These are phyloP conservation scores for Istiophorus platypterus DNA, from an alignment of 2,113 vertebrate species.

Conservation along the genomic window DNA sequence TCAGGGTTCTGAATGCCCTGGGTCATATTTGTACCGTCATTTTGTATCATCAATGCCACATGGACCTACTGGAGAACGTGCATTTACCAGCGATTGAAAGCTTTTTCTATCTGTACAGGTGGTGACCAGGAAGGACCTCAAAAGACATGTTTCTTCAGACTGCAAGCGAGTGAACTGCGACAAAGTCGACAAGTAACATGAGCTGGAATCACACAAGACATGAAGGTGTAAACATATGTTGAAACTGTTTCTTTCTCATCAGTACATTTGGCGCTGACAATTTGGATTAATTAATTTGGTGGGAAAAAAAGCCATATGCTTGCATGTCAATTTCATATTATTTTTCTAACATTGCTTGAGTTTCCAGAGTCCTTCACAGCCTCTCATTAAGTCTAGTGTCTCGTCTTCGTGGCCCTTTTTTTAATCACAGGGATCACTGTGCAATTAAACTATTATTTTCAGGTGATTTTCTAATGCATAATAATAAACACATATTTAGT, in stretches of 20 bases:
- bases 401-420: constrained; percentile 42
- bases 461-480: constrained; percentile 19
- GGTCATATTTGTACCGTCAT: too few species aligned
- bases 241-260: neutral
- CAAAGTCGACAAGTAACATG: neutral
- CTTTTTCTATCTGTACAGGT: too few species aligned
- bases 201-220: too few species aligned
- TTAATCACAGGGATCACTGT: constrained; percentile 47
- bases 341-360: neutral
- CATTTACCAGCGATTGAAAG: too few species aligned
- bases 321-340: constrained; percentile 1
- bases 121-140: too few species aligned
- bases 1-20: neutral
- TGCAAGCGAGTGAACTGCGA: too few species aligned
- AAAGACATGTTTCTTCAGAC: too few species aligned
- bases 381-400: constrained; percentile 18
- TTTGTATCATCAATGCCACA: too few species aligned
- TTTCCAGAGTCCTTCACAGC: constrained; percentile 10
- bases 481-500: neutral
- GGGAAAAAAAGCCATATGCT: neutral
- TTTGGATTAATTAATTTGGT: neutral
- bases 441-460: constrained; percentile 29
- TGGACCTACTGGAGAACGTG: too few species aligned
- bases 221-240: neutral
- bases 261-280: neutral